A percentile compares a stretch with the other conserved stretches of the same genome.
These are phyloP conservation scores for Raja brachyura DNA, from an alignment of 2,113 vertebrate species.

Conservation along the genomic window DNA sequence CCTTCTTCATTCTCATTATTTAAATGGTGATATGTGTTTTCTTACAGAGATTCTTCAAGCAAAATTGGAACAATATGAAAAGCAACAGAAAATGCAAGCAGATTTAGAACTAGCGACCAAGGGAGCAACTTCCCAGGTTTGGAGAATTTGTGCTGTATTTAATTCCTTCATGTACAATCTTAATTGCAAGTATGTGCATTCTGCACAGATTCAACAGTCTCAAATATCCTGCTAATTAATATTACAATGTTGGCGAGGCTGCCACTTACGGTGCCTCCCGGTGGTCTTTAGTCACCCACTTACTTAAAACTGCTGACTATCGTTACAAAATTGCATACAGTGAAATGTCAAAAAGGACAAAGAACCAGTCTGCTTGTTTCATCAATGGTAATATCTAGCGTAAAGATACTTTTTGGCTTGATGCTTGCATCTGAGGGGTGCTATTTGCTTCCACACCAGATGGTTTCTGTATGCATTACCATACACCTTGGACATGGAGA, in stretches of 20 bases:
- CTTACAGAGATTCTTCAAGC: constrained; percentile 66
- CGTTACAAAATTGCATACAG: too few species aligned
- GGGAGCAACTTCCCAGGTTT: constrained; percentile 78
- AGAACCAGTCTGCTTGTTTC: too few species aligned
- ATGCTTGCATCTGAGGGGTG: background rate
- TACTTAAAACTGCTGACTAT: too few species aligned
- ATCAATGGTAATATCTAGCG: too few species aligned
- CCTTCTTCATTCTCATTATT: background rate
- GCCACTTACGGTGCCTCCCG: too few species aligned
- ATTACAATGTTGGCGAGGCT: too few species aligned
- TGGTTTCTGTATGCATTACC: background rate
- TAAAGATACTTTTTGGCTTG: too few species aligned
- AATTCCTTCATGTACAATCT: background rate
- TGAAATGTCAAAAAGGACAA: too few species aligned
- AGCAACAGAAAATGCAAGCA: constrained; percentile 77
- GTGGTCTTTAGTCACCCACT: too few species aligned
- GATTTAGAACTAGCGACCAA: constrained; percentile 84
- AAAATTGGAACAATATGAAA: constrained; percentile 76
- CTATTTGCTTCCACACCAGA: background rate
- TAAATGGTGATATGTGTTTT: background rate
- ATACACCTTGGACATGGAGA: background rate
- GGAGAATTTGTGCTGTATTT: background rate
- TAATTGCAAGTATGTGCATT: background rate
- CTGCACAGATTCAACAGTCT: background rate
- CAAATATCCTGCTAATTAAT: background rate